Conservation (phyloP, 1,140 invertebrate species). For the Glomeris maerens region DNA sequence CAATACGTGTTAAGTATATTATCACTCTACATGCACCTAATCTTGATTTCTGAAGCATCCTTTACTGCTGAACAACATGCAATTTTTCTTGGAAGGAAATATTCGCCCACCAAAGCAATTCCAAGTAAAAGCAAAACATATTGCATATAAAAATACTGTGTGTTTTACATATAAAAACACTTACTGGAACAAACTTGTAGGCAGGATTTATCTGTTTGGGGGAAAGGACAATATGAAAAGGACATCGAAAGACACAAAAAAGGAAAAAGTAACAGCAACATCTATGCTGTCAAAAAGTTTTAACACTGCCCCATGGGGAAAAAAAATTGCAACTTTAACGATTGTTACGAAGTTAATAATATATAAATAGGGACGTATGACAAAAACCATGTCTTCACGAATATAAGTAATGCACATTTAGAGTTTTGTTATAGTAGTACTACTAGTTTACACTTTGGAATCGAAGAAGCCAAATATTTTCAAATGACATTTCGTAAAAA, state of each 20-base stretch:
- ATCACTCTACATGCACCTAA: not conserved
- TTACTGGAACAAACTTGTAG: not conserved
- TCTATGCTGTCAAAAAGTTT: no score
- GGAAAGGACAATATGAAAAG: not conserved
- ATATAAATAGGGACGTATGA: not conserved
- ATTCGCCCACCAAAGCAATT: not conserved
- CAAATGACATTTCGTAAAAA: no score
- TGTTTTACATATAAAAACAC: no score
- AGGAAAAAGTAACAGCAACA: not conserved
- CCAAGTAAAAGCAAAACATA: not conserved
- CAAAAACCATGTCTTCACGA: not conserved
- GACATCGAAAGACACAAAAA: not conserved
- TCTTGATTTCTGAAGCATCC: no score
- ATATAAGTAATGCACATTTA: not conserved
- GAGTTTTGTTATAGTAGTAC: not conserved
- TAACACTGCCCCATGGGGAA: not conserved
- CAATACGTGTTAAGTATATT: not conserved
- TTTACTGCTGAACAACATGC: no score
- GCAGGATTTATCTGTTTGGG: not conserved
- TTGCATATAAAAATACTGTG: not conserved
- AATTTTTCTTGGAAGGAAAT: not conserved
- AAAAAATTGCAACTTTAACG: not conserved
- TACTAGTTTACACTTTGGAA: not conserved
- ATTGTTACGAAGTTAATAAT: not conserved
- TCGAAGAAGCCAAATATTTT: no score